Evolutionary conservation across 2,797 vertebrate species (phyloP), one percentile per base, ranked within the genome.

Genomic region (Mormyrus proboscirostris): DNA sequence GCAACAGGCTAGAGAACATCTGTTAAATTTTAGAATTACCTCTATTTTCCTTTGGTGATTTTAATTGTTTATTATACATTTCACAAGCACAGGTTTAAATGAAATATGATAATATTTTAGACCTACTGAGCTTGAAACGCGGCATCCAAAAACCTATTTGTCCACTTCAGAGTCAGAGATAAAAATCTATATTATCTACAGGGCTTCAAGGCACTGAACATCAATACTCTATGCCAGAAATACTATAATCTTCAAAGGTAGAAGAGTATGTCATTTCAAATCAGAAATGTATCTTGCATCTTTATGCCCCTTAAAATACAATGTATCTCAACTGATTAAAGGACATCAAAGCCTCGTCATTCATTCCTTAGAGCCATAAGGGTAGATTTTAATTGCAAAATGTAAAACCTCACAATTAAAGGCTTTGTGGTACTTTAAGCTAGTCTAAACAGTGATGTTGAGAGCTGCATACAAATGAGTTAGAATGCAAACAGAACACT

Each of bases 321-420:
- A 97, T 97, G 96, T 97, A 96, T 96, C 96, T 96, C 94, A 94
- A 95, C 96, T 98, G 96, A 97, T 97, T 97, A 96, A 96, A 97
- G 96, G 96, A 97, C 97, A 98, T 97, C 95, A 97, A 97, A 97
- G 96, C 95, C 93, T 93, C 95, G 95, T 97, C 96, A 96, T 95
- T 97, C 96, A 93, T 95, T 96, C 95, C 95, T 97, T 95, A 95
- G 96, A 97, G 97, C 95, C 95, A 96, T 94, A 96, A 97, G 96
- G 97, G 96, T 96, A 97, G 95, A 97, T 97, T 97, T 98, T 97
- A 98, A 97, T 98, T 98, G 97, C 96, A 96, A 97, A 97, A 97
- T 96, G 97, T 97, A 97, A 97, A 98, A 98, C 95, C 96, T 97
- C 96, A 97, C 97, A 98, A 97, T 98, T 98, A 98, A 97, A 97